A percentile compares a stretch with the other conserved stretches of the same genome.
These are phyloP conservation scores for Holotrichia oblita DNA, from an alignment of 1,140 invertebrate genomes.

Conservation along the genomic window DNA sequence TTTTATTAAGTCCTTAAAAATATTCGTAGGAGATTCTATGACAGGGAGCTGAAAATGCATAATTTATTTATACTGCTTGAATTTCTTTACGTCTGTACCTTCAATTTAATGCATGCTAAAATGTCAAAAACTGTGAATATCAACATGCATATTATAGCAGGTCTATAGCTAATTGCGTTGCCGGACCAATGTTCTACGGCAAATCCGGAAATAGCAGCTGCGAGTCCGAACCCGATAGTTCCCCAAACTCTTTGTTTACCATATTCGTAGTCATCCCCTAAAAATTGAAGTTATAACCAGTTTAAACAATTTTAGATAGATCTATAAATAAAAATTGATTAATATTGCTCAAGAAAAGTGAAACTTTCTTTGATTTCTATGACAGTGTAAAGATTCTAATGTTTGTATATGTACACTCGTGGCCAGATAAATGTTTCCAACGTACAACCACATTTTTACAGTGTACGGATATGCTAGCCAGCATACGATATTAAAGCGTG, in stretches of 20 bases:
- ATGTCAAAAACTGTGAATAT: conserved; percentile 71
- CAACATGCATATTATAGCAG: conserved; percentile 73
- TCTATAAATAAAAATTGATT: no score
- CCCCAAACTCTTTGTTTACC: conserved; percentile 83
- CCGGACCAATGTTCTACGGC: conserved; percentile 68
- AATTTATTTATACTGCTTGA: background rate
- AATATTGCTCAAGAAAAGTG: no score
- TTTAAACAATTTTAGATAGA: no score
- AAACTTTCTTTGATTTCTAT: no score
- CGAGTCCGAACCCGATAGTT: conserved; percentile 76
- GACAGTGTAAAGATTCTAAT: no score
- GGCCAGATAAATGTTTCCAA: no score
- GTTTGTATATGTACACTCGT: no score
- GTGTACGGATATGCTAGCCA: no score
- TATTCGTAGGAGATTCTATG: conserved; percentile 70
- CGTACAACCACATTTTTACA: no score
- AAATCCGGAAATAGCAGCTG: conserved; percentile 74
- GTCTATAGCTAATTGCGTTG: conserved; percentile 71
- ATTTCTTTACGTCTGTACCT: conserved; percentile 55
- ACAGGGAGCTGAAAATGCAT: conserved; percentile 69
- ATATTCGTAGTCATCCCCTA: conserved; percentile 71
- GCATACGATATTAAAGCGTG: no score
- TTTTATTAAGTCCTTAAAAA: conserved; percentile 68
- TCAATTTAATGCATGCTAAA: conserved; percentile 68
- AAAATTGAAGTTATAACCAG: conserved; percentile 30